Evolutionary conservation across 2,113 vertebrate genomes (phyloP).

Genomic region (Leptobrachium ailaonicum): DNA sequence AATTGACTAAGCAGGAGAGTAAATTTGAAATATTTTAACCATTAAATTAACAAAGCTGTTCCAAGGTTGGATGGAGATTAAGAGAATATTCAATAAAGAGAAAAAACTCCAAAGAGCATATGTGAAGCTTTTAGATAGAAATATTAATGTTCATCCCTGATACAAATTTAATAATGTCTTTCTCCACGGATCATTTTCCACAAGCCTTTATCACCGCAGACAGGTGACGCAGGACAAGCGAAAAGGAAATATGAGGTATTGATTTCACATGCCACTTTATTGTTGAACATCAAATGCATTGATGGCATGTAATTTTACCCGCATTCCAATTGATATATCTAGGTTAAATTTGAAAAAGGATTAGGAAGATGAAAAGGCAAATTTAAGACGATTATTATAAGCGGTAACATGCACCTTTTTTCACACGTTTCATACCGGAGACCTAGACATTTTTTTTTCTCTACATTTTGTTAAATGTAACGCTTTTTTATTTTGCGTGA

Average conservation of each 20-base stretch:
- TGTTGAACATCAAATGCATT: conserved; percentile 28
- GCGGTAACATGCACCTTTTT: background rate
- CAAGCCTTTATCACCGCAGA: conserved; percentile 36
- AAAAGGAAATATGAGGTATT: conserved; percentile 32
- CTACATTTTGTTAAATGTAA: too few relatives aligned
- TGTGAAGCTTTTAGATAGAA: conserved; percentile 36
- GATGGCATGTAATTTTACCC: conserved; percentile 34
- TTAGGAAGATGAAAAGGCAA: background rate
- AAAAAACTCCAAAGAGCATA: conserved; percentile 24
- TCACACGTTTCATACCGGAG: background rate
- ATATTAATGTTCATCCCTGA: conserved; percentile 38
- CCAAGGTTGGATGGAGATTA: conserved; percentile 25
- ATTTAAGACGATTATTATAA: background rate
- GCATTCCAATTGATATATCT: conserved; percentile 17
- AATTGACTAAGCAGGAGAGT: conserved; percentile 6
- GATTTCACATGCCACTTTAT: conserved; percentile 39
- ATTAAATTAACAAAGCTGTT: conserved; percentile 36
- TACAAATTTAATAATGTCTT: conserved; percentile 40
- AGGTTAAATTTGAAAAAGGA: conserved; percentile 10
- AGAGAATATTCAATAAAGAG: conserved; percentile 33
- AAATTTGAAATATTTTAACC: conserved; percentile 36
- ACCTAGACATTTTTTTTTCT: too few relatives aligned
- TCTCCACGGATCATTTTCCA: conserved; percentile 29
- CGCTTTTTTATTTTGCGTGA: too few relatives aligned
- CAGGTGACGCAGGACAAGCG: conserved; percentile 17